Evolutionary conservation across 2,888 invertebrate genomes (phyloP), one percentile per base, ranked within the genome.

Genomic region (Caenorhabditis virilis): DNA sequence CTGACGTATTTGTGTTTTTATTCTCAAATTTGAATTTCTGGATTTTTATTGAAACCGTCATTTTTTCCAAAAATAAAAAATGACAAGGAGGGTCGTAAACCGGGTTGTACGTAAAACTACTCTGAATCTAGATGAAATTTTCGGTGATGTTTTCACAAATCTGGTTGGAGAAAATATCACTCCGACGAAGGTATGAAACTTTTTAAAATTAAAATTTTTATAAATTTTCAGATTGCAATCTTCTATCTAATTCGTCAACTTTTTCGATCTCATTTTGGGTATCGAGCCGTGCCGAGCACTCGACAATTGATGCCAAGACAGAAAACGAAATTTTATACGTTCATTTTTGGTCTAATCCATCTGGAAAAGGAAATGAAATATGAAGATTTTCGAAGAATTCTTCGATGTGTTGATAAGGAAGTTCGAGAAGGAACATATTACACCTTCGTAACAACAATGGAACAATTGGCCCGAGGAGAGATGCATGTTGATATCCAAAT

Each of bases 101-200:
- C n/a, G n/a, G n/a, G n/a, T n/a, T n/a, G n/a, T n/a, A n/a, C n/a
- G n/a, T n/a, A n/a, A n/a, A n/a, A n/a, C n/a, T n/a, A n/a, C n/a
- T n/a, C n/a, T n/a, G n/a, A n/a, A n/a, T n/a, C n/a, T n/a, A n/a
- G n/a, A n/a, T n/a, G n/a, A n/a, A n/a, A n/a, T n/a, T n/a, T 72
- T 72, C 35, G 63, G 63, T 16, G 42, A 63, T 46, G 43, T 56
- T 15, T 63, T 42, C 36, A 33, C 41, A 16, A 68, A 64, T 56
- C 15, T 64, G 5, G 47, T 60, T 22, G 57, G 61, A 39, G 72
- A 72, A 16, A 49, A 57, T 5, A 27, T 69, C 7, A 67, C 55
- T 3, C 69, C 69, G 0, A 42, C 20, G 15, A 56, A 56, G 23
- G 43, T 52, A 25, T 30, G 6, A 16, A 43, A 18, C 6, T 43